Percentiles rank a stretch among this genome's conserved stretches.
These are phyloP conservation scores for Pollachius pollachius DNA, from an alignment of 2,113 vertebrate genomes.

Conservation along the genomic window DNA sequence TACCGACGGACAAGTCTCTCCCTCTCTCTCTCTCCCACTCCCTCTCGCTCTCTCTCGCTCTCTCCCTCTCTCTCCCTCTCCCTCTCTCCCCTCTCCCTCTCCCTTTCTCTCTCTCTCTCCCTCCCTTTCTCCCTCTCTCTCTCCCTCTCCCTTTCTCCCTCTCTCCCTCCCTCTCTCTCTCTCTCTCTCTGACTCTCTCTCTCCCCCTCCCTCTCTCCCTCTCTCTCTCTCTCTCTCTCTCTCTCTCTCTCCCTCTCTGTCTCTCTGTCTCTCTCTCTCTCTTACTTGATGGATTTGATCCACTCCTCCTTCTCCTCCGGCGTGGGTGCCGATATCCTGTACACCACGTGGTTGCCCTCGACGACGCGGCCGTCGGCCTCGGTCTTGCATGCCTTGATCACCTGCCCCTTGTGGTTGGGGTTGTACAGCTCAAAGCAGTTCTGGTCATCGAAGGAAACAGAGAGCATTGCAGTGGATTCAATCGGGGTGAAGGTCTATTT, in stretches of 20 bases:
- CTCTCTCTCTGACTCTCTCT: neutral
- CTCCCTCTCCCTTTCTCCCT: neutral
- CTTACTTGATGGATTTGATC: conserved; percentile 99
- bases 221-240: neutral
- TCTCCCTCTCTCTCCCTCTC: too few relatives aligned
- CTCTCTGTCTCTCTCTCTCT: neutral
- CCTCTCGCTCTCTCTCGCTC: too few relatives aligned
- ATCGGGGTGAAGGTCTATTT: neutral
- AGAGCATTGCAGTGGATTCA: neutral
- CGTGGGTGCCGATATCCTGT: conserved; percentile 96
- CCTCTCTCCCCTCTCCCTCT: too few relatives aligned
- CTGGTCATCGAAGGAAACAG: conserved; percentile 55
- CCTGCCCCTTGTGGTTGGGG: conserved; percentile 93
- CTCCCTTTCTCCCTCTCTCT: neutral
- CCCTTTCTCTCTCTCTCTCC: too few relatives aligned
- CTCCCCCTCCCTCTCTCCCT: neutral
- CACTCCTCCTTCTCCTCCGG: conserved; percentile 97
- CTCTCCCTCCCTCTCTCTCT: neutral
- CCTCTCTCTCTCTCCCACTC: neutral
- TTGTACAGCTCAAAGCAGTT: conserved; percentile 98
- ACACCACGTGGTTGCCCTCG: conserved; percentile 97
- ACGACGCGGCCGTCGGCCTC: conserved; percentile 95
- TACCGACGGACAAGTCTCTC: conserved; percentile 21
- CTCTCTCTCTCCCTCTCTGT: neutral
- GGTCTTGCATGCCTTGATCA: conserved; percentile 98